These are phyloP conservation scores for Nesoenas mayeri DNA, from an alignment of 2,113 vertebrate species.

Conservation along the genomic window DNA sequence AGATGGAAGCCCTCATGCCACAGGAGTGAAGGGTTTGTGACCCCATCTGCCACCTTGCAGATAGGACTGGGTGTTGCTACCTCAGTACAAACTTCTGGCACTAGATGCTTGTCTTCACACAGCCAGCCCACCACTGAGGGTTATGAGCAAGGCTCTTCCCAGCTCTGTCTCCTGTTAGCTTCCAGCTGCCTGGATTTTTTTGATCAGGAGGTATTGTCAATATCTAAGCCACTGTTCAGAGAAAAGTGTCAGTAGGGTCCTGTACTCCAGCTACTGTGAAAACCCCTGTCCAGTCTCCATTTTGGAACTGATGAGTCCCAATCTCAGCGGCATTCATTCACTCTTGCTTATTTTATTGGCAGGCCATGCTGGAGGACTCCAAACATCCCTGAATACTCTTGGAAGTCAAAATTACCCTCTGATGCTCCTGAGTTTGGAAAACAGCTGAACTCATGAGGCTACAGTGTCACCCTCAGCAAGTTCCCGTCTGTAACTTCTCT, in stretches of 20 bases:
- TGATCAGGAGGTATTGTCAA: background rate
- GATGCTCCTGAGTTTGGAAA: background rate
- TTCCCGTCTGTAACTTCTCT: background rate
- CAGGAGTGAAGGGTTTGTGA: background rate
- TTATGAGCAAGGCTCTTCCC: background rate
- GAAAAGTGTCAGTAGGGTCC: background rate
- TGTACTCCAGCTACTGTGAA: background rate
- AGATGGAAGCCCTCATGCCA: background rate
- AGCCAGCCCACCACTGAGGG: background rate
- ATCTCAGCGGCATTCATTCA: background rate
- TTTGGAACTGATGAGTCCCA: background rate
- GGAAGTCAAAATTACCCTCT: background rate
- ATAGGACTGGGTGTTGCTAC: background rate
- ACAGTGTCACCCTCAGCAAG: background rate
- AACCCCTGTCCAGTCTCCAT: background rate
- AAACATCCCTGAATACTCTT: background rate
- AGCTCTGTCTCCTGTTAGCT: background rate
- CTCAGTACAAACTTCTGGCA: background rate
- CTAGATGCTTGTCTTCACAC: rapidly evolving
- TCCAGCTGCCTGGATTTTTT: background rate
- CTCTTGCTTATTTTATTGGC: background rate
- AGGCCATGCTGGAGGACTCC: background rate
- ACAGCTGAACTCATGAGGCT: background rate
- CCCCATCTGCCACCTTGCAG: no score
- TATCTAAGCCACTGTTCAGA: background rate